These are phyloP conservation scores for Drosophila subsilvestris DNA, from an alignment of 2,888 invertebrate genomes.

Conservation along the genomic window DNA sequence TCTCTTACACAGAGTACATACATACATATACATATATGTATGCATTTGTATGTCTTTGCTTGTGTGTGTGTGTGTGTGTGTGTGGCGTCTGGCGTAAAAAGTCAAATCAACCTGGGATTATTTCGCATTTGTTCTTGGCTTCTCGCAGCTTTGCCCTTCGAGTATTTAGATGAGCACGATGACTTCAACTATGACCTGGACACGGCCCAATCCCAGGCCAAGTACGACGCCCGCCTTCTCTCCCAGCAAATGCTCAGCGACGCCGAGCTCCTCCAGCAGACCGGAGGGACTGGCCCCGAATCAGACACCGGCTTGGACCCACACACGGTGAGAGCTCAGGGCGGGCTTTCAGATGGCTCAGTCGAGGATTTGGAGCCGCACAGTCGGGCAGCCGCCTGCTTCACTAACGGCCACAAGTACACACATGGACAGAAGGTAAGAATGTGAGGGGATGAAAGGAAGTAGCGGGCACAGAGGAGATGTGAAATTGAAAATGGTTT, in stretches of 20 bases:
- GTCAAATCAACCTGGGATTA: constrained; percentile 63
- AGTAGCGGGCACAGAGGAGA: no score
- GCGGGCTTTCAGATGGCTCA: constrained; percentile 31
- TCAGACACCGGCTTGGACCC: constrained; percentile 32
- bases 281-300: constrained; percentile 38
- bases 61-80: not conserved
- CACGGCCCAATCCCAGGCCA: constrained; percentile 83
- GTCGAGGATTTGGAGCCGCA: constrained; percentile 76
- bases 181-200: constrained; percentile 83
- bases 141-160: constrained; percentile 76
- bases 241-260: constrained; percentile 82
- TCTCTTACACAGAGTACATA: constrained; percentile 6
- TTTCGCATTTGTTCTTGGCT: constrained; percentile 32
- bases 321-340: constrained; percentile 23
- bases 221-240: constrained; percentile 83
- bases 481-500: constrained; percentile 5
- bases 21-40: no score
- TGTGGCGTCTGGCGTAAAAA: constrained; percentile 18
- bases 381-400: constrained; percentile 82
- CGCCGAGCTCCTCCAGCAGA: constrained; percentile 65
- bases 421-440: constrained; percentile 84
- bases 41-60: not conserved
- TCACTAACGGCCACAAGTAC: constrained; percentile 82
- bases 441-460: not conserved
- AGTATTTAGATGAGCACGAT: constrained; percentile 83